These are phyloP conservation scores for Lasioglossum albipes DNA, from an alignment of 1,140 invertebrate species.

Conservation along the genomic window DNA sequence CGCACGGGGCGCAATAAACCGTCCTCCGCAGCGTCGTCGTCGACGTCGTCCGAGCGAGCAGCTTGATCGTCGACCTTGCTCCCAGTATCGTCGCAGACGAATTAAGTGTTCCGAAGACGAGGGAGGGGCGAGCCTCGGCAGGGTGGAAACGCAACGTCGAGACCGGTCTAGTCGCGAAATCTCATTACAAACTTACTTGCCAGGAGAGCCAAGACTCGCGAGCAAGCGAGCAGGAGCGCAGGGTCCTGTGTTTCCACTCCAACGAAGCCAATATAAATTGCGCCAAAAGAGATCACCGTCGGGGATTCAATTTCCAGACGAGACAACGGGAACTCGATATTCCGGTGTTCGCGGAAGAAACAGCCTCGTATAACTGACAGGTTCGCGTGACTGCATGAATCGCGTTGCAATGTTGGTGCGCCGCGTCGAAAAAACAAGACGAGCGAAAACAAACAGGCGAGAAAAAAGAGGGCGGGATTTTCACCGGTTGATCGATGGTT, in stretches of 20 bases:
- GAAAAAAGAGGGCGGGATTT: neutral
- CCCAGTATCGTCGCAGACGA: slow-evolving; percentile 11
- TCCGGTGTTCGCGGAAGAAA: slow-evolving; percentile 17
- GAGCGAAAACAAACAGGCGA: neutral
- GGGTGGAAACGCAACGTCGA: neutral
- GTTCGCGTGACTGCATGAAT: slow-evolving; percentile 19
- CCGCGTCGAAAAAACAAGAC: neutral
- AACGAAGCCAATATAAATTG: slow-evolving; percentile 39
- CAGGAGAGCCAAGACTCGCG: neutral
- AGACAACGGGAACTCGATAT: slow-evolving; percentile 47
- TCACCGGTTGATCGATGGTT: neutral
- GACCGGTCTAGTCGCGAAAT: slow-evolving; percentile 30
- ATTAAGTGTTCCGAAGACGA: slow-evolving; percentile 15
- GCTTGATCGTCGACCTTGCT: neutral
- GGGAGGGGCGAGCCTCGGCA: neutral
- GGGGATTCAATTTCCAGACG: slow-evolving; percentile 45
- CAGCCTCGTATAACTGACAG: slow-evolving; percentile 12
- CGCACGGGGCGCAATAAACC: slow-evolving; percentile 6
- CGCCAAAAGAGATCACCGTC: slow-evolving; percentile 35
- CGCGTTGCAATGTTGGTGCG: slow-evolving; percentile 11
- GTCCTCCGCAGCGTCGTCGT: too few species aligned
- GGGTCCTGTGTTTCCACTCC: neutral
- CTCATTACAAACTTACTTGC: slow-evolving; percentile 37
- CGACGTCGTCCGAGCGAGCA: neutral
- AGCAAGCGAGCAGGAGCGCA: neutral